Base-by-base conservation (phyloP, 2,113 vertebrate genomes). In the Podocnemis expansa region DNA sequence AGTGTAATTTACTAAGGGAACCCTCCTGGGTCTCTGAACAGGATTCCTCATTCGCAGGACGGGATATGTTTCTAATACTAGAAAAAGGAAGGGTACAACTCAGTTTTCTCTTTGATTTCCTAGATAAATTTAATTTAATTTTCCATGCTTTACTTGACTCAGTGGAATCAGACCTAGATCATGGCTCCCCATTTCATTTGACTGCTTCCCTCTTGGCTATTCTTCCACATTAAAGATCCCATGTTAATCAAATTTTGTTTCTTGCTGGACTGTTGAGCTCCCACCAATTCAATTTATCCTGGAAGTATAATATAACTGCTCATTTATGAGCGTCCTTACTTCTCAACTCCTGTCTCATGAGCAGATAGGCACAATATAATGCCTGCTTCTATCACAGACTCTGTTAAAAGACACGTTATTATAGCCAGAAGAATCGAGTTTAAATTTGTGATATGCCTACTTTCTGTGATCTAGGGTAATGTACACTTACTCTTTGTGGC, bases 401-500 rank as follows among this genome's bases (percentile, higher is more conserved):
- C 43, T 56, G 29, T 6, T 89, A 24, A 89, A 79, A 89, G 51
- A 31, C 8, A 5, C 58, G 67, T 80, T 60, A 56, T 58, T 54
- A 52, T 31, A 90, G 73, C 4, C 1, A 1, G 78, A 27, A 52
- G 19, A 90, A 17, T 60, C 82, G 45, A 0, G 0, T 34, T 84
- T 79, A 93, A 85, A 85, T 43, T 56, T 12, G 73, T 73, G 90
- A 56, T 84, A 73, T 45, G 78, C 76, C 22, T 1, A 3, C 0
- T 60, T 10, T 47, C n/a, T 38, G 49, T n/a, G 47, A 78, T 0
- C 0, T 10, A 0, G 0, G 63, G 76, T 41, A 78, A 89, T 85
- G 34, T 27, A 85, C 19, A 2, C 5, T 3, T 49, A 51, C 63
- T 83, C 52, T 76, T 70, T 41, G 43, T 76, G 60, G 38, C 24